Evolutionary conservation across 2,797 vertebrate species (phyloP).

Genomic region (Fundulus diaphanus): DNA sequence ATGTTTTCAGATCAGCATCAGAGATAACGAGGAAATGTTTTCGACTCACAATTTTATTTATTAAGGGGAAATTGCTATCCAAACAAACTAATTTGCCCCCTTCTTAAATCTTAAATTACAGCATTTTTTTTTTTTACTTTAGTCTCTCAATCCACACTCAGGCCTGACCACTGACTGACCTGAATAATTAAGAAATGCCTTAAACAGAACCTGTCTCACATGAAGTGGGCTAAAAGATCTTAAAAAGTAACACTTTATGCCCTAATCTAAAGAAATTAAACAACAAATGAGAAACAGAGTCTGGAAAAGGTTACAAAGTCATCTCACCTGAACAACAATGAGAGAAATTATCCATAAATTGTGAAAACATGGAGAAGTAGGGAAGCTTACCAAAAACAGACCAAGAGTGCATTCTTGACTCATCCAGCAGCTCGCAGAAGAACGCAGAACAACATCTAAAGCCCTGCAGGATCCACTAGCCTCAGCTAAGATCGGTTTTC

Average conservation of each 20-base stretch:
- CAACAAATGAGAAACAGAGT: background rate
- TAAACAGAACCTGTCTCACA: background rate
- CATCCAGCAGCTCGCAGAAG: background rate
- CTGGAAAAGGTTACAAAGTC: too few species aligned
- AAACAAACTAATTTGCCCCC: background rate
- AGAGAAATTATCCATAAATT: too few species aligned
- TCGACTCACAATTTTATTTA: too few species aligned
- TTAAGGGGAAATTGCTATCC: background rate
- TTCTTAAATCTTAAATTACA: too few species aligned
- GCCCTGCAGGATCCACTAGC: background rate
- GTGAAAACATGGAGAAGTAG: too few species aligned
- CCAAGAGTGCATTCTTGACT: too few species aligned
- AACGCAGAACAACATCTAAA: background rate
- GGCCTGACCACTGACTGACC: background rate
- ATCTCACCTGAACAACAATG: too few species aligned
- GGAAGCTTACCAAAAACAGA: too few species aligned
- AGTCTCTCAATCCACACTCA: too few species aligned
- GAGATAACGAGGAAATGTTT: too few species aligned
- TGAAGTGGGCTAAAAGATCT: background rate
- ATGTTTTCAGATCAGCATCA: too few species aligned
- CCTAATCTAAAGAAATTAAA: background rate
- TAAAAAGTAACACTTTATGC: background rate
- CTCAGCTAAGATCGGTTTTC: background rate
- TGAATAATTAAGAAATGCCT: background rate
- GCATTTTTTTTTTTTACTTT: too few species aligned